Evolutionary conservation across 2,113 vertebrate species (phyloP).

Genomic region (Cebus imitator): DNA sequence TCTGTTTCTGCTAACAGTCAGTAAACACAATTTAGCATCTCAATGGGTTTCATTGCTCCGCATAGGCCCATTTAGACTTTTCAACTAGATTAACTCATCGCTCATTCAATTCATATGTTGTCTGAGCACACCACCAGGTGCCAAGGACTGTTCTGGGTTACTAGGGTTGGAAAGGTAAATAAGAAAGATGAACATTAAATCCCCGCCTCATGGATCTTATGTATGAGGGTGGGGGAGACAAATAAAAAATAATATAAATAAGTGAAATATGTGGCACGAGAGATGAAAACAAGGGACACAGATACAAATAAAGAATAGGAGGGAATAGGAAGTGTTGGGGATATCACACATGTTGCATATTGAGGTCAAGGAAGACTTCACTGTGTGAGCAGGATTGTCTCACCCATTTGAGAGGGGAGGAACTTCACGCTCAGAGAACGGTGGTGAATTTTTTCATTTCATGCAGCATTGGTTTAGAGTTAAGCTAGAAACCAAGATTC

Average conservation of each 20-base stretch:
- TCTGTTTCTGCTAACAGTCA: neutral
- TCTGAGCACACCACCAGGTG: neutral
- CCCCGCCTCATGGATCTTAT: neutral
- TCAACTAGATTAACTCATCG: neutral
- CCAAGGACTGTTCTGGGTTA: neutral
- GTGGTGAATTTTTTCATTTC: neutral
- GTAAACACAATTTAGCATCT: neutral
- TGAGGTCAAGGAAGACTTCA: neutral
- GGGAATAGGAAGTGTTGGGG: neutral
- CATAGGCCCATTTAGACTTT: neutral
- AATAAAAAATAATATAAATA: neutral
- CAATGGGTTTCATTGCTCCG: neutral
- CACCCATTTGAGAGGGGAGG: neutral
- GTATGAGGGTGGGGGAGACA: accelerated
- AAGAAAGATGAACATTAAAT: neutral
- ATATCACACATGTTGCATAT: neutral
- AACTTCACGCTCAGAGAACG: neutral
- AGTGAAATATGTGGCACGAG: neutral
- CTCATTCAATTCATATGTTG: neutral
- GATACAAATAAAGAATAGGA: neutral
- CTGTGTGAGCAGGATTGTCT: neutral
- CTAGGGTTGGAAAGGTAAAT: neutral
- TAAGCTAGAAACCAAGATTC: neutral
- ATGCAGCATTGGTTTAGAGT: neutral
- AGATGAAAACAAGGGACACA: neutral